phyloP scores from a whole-genome alignment of 2,888 invertebrate genomes.

The Sympetrum striolatum region DNA sequence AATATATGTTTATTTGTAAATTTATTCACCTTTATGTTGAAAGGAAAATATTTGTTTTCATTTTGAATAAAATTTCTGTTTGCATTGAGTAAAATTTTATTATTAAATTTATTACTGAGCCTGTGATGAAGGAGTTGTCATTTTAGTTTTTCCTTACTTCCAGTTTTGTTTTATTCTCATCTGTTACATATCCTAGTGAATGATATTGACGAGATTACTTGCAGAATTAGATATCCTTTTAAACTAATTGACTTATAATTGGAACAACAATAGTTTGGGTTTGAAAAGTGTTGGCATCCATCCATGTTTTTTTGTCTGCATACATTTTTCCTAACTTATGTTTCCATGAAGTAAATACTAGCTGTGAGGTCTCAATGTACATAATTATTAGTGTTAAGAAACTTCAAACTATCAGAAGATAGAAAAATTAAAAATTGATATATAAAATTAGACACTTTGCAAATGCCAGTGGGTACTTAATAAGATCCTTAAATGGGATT shows the following conservation, averaged over 20 bases:
- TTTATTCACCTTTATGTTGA: background rate
- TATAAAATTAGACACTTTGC: background rate
- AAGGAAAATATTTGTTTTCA: slow-evolving; percentile 24
- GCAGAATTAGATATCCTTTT: background rate
- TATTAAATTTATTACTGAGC: background rate
- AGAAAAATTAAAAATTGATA: background rate
- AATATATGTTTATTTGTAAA: background rate
- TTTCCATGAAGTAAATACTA: background rate
- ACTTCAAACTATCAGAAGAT: background rate
- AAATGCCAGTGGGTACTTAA: background rate
- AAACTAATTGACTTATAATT: background rate
- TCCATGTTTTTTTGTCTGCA: background rate
- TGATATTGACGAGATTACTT: background rate
- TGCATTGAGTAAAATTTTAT: slow-evolving; percentile 3
- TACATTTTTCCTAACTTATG: background rate
- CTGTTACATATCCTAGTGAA: background rate
- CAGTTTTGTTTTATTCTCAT: background rate
- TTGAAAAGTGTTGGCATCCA: background rate
- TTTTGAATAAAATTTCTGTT: slow-evolving; percentile 38
- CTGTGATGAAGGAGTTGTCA: background rate
- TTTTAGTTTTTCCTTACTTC: background rate
- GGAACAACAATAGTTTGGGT: background rate
- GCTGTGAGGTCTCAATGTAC: background rate
- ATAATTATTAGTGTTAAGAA: background rate
- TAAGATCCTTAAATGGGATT: background rate